These are phyloP conservation scores for Plecotus auritus DNA, from an alignment of 2,113 vertebrate species.

Conservation along the genomic window DNA sequence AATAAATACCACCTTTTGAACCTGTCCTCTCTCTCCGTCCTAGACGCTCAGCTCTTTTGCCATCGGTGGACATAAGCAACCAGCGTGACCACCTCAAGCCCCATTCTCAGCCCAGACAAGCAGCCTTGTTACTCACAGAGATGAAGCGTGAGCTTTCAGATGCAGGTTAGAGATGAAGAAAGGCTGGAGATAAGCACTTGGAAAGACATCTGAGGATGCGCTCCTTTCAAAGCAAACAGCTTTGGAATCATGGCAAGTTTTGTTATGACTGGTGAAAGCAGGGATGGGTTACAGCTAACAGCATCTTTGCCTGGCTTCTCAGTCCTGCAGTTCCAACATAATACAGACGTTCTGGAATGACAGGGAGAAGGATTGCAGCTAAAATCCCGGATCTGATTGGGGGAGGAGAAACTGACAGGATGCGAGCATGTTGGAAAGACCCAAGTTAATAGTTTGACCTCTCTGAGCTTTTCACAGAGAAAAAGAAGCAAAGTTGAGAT, in stretches of 20 bases:
- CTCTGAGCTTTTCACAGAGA: slow-evolving; percentile 61
- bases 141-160: neutral
- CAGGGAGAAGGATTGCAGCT: neutral
- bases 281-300: neutral
- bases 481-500: slow-evolving; percentile 71
- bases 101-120: neutral
- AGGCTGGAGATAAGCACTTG: neutral
- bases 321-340: neutral
- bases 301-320: neutral
- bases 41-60: neutral
- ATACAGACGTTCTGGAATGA: neutral
- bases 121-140: neutral
- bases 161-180: neutral
- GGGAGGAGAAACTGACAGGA: slow-evolving; percentile 11
- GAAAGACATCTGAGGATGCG: neutral
- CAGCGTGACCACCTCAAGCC: neutral
- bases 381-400: neutral
- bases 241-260: neutral
- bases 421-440: slow-evolving; percentile 21
- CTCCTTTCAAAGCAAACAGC: neutral
- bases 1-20: neutral
- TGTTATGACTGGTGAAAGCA: neutral
- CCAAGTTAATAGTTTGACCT: slow-evolving; percentile 65
- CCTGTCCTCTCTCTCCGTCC: neutral
- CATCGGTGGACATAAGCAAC: neutral